These are phyloP conservation scores for Lepidurus arcticus DNA, from an alignment of 1,140 invertebrate genomes.

Conservation along the genomic window DNA sequence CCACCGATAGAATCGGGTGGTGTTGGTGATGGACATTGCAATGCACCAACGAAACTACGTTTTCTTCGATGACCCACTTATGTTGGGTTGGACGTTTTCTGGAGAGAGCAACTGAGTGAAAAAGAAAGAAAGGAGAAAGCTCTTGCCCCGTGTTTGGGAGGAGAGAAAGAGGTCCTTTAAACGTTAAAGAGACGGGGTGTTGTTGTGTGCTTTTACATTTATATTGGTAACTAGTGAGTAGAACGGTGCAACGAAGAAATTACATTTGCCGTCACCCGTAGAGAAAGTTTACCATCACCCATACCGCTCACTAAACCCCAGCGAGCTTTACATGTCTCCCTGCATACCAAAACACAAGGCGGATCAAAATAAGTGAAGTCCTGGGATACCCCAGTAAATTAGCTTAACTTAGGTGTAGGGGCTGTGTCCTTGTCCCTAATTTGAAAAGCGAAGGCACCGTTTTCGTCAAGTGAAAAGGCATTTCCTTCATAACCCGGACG, in stretches of 20 bases:
- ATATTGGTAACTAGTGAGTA: neutral
- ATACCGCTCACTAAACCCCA: neutral
- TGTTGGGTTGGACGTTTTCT: slow-evolving; percentile 13
- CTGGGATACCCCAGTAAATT: neutral
- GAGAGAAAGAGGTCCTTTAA: neutral
- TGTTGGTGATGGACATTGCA: slow-evolving; percentile 8
- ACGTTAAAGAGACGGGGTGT: neutral
- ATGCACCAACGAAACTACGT: neutral
- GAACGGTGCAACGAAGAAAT: neutral
- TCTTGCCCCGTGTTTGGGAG: neutral
- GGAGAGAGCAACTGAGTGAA: slow-evolving; percentile 6
- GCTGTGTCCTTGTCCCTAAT: neutral
- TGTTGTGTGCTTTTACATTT: neutral
- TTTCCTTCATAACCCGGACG: neutral
- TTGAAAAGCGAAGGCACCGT: neutral
- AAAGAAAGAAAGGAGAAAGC: slow-evolving; percentile 19
- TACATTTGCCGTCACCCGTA: neutral
- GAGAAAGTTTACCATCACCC: neutral
- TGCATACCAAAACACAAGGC: neutral
- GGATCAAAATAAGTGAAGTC: neutral
- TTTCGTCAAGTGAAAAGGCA: neutral
- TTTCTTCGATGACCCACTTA: slow-evolving; percentile 7
- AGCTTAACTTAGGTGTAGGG: neutral
- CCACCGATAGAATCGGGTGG: neutral
- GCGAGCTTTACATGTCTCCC: neutral